phyloP scores from a whole-genome alignment of 1,140 invertebrate genomes.

The Drosophila cardini region DNA sequence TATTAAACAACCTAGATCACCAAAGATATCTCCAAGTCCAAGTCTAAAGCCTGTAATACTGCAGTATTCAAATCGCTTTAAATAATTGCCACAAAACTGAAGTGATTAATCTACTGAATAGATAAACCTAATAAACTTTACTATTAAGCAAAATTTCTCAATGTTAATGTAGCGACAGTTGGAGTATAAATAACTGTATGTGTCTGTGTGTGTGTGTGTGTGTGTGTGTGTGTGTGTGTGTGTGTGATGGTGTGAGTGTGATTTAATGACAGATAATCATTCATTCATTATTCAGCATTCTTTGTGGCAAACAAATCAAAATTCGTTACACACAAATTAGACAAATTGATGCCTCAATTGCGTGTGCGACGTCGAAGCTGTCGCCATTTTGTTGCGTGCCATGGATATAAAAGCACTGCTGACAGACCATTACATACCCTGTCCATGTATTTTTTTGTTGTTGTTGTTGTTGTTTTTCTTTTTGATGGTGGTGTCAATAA shows the following conservation, averaged over 20 bases:
- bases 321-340: constrained; percentile 71
- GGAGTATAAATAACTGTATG: neutral
- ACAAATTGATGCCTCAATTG: constrained; percentile 48
- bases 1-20: no score
- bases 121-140: neutral
- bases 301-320: constrained; percentile 53
- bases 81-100: constrained; percentile 2
- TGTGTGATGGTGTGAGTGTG: neutral
- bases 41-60: no score
- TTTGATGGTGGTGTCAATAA: constrained; percentile 52
- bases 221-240: neutral
- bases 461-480: no score
- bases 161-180: constrained; percentile 1
- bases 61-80: neutral
- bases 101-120: neutral
- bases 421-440: neutral
- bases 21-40: no score
- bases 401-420: neutral
- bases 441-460: neutral
- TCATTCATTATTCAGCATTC: constrained; percentile 47
- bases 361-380: constrained; percentile 18
- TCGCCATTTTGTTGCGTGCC: constrained; percentile 29
- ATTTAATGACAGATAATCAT: constrained; percentile 18
- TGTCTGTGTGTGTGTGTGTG: neutral
- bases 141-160: neutral